A percentile compares a stretch with the other conserved stretches of the same genome.
These are phyloP conservation scores for Glomeris maerens DNA, from an alignment of 1,140 invertebrate species.

Conservation along the genomic window DNA sequence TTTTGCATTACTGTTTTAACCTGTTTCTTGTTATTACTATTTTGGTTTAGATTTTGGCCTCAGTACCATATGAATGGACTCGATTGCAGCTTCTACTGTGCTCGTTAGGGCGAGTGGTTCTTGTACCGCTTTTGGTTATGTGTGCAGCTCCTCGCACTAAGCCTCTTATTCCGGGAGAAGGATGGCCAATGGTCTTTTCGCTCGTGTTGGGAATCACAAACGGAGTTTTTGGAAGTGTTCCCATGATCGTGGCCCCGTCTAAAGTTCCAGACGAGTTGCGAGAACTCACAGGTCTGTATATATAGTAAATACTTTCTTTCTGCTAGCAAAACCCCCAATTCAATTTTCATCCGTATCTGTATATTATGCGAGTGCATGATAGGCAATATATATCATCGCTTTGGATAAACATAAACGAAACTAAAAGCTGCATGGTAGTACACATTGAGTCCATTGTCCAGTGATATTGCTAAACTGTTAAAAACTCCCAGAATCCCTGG, in stretches of 20 bases:
- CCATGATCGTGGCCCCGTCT: constrained; percentile 75
- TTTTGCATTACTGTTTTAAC: too few relatives aligned
- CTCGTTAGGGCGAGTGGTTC: constrained; percentile 47
- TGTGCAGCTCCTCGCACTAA: constrained; percentile 56
- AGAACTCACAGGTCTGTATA: constrained; percentile 49
- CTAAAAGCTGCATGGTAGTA: too few relatives aligned
- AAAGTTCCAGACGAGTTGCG: constrained; percentile 60
- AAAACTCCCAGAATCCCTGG: too few relatives aligned
- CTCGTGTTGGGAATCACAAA: constrained; percentile 65
- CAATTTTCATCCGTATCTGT: too few relatives aligned
- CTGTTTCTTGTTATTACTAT: too few relatives aligned
- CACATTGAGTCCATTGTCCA: too few relatives aligned
- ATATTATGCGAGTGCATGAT: too few relatives aligned
- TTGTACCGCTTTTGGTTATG: constrained; percentile 63
- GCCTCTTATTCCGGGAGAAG: constrained; percentile 55
- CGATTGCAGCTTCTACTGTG: constrained; percentile 53
- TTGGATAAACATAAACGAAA: too few relatives aligned
- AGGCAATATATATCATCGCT: too few relatives aligned
- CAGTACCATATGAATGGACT: constrained; percentile 63
- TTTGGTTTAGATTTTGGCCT: constrained; percentile 63
- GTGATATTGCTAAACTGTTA: too few relatives aligned
- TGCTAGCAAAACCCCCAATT: too few relatives aligned
- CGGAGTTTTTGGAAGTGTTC: constrained; percentile 71
- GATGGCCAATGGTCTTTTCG: constrained; percentile 45
- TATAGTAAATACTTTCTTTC: too few relatives aligned